Evolutionary conservation across 2,888 invertebrate species (phyloP).

Genomic region (Octonoba sinensis): DNA sequence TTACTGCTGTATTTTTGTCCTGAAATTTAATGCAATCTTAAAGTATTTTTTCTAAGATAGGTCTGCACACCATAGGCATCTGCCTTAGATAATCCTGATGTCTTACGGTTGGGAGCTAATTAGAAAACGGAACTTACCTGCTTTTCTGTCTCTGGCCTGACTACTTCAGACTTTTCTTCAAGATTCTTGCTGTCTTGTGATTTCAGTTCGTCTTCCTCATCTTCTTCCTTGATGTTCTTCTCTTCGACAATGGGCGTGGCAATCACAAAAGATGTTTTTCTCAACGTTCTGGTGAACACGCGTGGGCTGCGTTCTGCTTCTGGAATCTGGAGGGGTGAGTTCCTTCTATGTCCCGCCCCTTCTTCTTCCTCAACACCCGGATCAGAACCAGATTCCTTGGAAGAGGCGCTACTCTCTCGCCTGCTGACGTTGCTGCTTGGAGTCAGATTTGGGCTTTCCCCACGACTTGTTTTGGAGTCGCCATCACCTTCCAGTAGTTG

Average conservation of each 20-base stretch:
- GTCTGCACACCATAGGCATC: no score
- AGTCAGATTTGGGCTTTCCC: slow-evolving; percentile 39
- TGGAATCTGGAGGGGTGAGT: slow-evolving; percentile 28
- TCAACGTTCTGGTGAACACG: slow-evolving; percentile 25
- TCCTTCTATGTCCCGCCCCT: background rate
- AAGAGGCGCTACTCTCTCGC: slow-evolving; percentile 45
- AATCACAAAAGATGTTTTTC: slow-evolving; percentile 47
- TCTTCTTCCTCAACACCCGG: slow-evolving; percentile 21
- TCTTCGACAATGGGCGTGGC: slow-evolving; percentile 58
- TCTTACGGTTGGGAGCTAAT: no score
- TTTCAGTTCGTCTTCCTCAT: slow-evolving; percentile 22
- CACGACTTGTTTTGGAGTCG: slow-evolving; percentile 13
- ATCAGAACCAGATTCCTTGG: slow-evolving; percentile 45
- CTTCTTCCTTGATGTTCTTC: slow-evolving; percentile 28
- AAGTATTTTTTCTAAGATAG: no score
- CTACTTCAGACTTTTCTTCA: background rate
- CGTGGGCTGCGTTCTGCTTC: slow-evolving; percentile 41
- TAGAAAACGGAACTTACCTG: no score
- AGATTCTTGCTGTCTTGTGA: background rate
- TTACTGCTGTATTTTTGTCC: no score
- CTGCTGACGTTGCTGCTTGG: slow-evolving; percentile 46
- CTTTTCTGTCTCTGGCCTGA: slow-evolving; percentile 2
- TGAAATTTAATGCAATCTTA: no score
- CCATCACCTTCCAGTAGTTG: slow-evolving; percentile 42
- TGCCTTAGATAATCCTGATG: no score